phyloP scores from a whole-genome alignment of 2,113 vertebrate genomes.

The Percopsis transmontana region DNA sequence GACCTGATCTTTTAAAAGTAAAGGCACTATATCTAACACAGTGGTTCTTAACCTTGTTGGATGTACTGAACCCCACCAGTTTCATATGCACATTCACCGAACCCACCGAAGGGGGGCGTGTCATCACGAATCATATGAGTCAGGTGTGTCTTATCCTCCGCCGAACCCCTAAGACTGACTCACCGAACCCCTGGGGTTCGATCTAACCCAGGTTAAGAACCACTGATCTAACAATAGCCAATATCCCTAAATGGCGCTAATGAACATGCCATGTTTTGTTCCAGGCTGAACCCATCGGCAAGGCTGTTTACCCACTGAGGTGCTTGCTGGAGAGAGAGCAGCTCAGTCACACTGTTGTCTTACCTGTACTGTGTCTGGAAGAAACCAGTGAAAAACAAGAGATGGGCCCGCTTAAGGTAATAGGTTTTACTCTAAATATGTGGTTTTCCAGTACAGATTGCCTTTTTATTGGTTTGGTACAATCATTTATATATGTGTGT shows the following conservation, averaged over 20 bases:
- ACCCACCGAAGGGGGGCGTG: too few species aligned
- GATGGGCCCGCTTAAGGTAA: constrained; percentile 87
- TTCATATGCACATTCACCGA: too few species aligned
- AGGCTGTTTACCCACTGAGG: constrained; percentile 77
- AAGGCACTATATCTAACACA: background rate
- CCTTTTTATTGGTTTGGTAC: background rate
- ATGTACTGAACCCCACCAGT: too few species aligned
- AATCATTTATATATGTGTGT: too few species aligned
- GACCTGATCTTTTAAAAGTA: background rate
- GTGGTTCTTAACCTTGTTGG: too few species aligned
- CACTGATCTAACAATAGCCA: too few species aligned
- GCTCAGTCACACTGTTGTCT: constrained; percentile 71
- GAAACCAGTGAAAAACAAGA: constrained; percentile 57
- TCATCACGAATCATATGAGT: too few species aligned
- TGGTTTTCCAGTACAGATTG: background rate
- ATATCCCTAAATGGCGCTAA: background rate
- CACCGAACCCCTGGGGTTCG: too few species aligned
- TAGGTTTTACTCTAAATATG: background rate
- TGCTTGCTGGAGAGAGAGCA: constrained; percentile 78
- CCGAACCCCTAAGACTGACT: too few species aligned
- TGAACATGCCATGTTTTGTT: constrained; percentile 21
- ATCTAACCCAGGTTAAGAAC: too few species aligned
- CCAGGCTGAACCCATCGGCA: constrained; percentile 83
- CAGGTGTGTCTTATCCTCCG: too few species aligned
- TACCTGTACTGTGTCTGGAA: constrained; percentile 76